phyloP scores from a whole-genome alignment of 2,888 invertebrate genomes.

The Polia nebulosa region DNA sequence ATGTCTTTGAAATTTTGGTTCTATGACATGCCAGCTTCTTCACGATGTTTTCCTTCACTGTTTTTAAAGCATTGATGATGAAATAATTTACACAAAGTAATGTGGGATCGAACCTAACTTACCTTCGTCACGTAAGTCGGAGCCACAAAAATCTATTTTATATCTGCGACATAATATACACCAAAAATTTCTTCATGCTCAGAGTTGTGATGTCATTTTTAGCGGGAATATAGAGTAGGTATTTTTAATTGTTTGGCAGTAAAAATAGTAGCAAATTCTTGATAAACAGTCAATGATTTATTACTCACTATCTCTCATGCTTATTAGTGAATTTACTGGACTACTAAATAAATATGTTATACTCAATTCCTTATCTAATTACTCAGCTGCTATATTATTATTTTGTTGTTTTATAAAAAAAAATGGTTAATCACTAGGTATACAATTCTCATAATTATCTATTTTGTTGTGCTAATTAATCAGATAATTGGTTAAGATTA shows the following conservation, averaged over 20 bases:
- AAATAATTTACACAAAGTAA: too few relatives aligned
- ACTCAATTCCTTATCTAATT: slow-evolving; percentile 26
- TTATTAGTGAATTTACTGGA: slow-evolving; percentile 17
- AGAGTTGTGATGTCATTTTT: slow-evolving; percentile 38
- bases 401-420: slow-evolving; percentile 9
- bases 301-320: background rate
- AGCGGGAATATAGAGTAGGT: slow-evolving; percentile 1
- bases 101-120: too few relatives aligned
- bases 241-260: slow-evolving; percentile 4
- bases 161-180: slow-evolving; percentile 19
- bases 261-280: slow-evolving; percentile 15
- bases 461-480: slow-evolving; percentile 16
- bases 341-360: slow-evolving; percentile 16
- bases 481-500: background rate
- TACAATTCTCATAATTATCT: slow-evolving; percentile 3
- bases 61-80: too few relatives aligned
- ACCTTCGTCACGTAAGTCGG: too few relatives aligned
- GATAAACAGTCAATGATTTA: slow-evolving; percentile 37
- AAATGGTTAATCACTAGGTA: background rate
- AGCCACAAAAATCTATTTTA: background rate
- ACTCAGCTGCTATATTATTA: slow-evolving; percentile 5
- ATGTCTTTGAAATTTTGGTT: too few relatives aligned
- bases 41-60: too few relatives aligned
- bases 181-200: slow-evolving; percentile 12
- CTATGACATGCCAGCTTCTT: too few relatives aligned